phyloP scores from a whole-genome alignment of 2,888 invertebrate species.

The Dione juno region DNA sequence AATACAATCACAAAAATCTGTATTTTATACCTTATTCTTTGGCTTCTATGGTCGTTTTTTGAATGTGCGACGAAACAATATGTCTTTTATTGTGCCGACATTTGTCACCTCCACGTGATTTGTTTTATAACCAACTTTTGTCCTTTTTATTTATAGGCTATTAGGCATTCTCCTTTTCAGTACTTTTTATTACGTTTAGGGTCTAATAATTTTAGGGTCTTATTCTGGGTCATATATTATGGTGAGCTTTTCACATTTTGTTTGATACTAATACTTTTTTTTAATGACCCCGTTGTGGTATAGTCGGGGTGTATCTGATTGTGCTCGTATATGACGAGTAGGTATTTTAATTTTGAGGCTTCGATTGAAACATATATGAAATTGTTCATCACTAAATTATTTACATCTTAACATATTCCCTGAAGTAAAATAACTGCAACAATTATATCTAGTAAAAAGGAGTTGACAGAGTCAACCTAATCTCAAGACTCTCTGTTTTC shows the following conservation, averaged over 20 bases:
- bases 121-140: conserved; percentile 29
- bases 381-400: too few relatives aligned
- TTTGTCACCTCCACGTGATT: conserved; percentile 25
- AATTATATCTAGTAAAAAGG: too few relatives aligned
- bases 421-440: too few relatives aligned
- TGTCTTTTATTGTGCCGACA: conserved; percentile 4
- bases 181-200: conserved; percentile 21
- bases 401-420: too few relatives aligned
- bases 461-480: too few relatives aligned
- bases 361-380: too few relatives aligned
- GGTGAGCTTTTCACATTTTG: neutral
- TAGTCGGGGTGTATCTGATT: neutral
- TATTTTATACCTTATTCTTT: neutral
- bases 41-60: neutral
- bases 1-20: too few relatives aligned
- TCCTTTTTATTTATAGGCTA: conserved; percentile 26
- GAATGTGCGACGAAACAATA: neutral
- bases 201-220: conserved; percentile 14
- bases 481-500: too few relatives aligned
- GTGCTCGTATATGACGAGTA: too few relatives aligned
- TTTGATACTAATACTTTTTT: neutral
- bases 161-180: conserved; percentile 20
- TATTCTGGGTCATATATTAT: conserved; percentile 9
- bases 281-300: neutral
- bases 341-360: too few relatives aligned